A percentile compares a stretch with the other conserved stretches of the same genome.
These are phyloP conservation scores for Drosophila tsacasi DNA, from an alignment of 1,140 invertebrate genomes.

Conservation along the genomic window DNA sequence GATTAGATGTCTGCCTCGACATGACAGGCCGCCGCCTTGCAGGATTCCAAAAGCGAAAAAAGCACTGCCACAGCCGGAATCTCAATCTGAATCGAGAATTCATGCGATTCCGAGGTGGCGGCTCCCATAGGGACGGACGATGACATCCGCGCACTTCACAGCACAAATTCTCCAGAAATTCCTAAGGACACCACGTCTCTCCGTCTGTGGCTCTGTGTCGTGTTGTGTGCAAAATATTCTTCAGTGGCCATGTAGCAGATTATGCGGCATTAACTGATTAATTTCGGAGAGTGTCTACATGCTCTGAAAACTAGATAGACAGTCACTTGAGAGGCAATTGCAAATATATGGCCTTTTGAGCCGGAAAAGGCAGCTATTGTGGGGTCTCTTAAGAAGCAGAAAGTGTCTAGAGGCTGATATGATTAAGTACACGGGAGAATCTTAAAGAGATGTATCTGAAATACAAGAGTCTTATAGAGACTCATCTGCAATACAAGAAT, in stretches of 20 bases:
- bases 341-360: neutral
- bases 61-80: constrained; percentile 6
- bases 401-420: neutral
- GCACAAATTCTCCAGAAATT: neutral
- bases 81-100: constrained; percentile 34
- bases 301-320: constrained; percentile 4
- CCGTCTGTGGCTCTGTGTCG: too few relatives aligned
- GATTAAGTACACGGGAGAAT: neutral
- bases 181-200: neutral
- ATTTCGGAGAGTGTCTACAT: constrained; percentile 14
- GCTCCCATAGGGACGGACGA: constrained; percentile 14
- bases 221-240: neutral
- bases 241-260: constrained; percentile 2
- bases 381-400: neutral
- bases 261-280: constrained; percentile 31
- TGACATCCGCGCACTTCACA: constrained; percentile 11
- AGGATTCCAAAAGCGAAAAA: neutral
- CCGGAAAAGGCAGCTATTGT: neutral
- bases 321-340: neutral
- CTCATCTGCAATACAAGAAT: too few relatives aligned
- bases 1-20: constrained; percentile 48
- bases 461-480: fast-evolving
- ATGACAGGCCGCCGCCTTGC: constrained; percentile 18
- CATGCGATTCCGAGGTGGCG: constrained; percentile 19
- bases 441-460: too few relatives aligned